Conservation (phyloP, 2,888 invertebrate species). For the Pseudoips prasinana region DNA sequence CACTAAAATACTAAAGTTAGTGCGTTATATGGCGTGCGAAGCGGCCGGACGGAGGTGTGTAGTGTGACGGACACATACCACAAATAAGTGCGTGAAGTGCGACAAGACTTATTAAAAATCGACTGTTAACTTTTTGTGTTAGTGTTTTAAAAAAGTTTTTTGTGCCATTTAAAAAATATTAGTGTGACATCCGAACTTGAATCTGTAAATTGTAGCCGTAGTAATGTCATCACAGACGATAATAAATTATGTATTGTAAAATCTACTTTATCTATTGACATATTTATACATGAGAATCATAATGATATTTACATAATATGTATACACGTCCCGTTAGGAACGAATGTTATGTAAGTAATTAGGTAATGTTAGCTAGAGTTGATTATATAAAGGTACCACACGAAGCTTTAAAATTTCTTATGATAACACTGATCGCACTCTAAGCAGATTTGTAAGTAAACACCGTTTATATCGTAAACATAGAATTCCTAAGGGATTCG, state of each 20-base stretch:
- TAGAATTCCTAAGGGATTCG: slow-evolving; percentile 34
- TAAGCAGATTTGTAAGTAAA: slow-evolving; percentile 72
- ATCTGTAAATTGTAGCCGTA: slow-evolving; percentile 74
- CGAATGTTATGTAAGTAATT: slow-evolving; percentile 78
- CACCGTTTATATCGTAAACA: slow-evolving; percentile 50
- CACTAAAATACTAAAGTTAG: slow-evolving; percentile 36
- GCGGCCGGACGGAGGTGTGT: slow-evolving; percentile 36
- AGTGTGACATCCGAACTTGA: slow-evolving; percentile 82
- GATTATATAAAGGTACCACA: slow-evolving; percentile 77
- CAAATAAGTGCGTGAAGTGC: slow-evolving; percentile 55
- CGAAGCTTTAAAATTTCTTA: slow-evolving; percentile 82
- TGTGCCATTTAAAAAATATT: slow-evolving; percentile 79
- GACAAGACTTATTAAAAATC: slow-evolving; percentile 56
- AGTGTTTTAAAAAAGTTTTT: slow-evolving; percentile 79
- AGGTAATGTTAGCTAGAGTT: slow-evolving; percentile 76
- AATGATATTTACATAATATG: slow-evolving; percentile 80
- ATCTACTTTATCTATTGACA: slow-evolving; percentile 76
- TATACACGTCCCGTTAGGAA: slow-evolving; percentile 82
- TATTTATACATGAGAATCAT: slow-evolving; percentile 78
- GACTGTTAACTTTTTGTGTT: slow-evolving; percentile 79
- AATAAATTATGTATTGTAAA: slow-evolving; percentile 77
- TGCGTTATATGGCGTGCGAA: slow-evolving; percentile 14
- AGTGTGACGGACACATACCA: slow-evolving; percentile 42
- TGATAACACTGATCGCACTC: slow-evolving; percentile 80
- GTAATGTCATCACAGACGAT: slow-evolving; percentile 78